phyloP scores from a whole-genome alignment of 2,113 vertebrate genomes.

The Anoura caudifer region DNA sequence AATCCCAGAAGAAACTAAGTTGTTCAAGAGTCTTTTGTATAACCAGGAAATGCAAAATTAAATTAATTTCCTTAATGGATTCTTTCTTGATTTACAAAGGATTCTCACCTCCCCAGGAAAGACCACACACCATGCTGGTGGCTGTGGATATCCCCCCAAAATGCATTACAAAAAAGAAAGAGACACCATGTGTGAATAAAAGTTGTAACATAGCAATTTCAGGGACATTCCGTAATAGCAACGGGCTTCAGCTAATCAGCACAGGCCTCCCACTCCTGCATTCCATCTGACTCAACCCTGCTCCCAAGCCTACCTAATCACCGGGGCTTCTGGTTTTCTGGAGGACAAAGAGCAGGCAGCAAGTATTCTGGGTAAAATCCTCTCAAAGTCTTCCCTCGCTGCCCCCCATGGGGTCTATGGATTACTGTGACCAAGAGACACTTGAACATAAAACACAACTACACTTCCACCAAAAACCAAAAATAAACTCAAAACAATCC shows the following conservation, averaged over 20 bases:
- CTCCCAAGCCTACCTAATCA: constrained; percentile 81
- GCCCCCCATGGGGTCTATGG: constrained; percentile 47
- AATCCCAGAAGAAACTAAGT: constrained; percentile 63
- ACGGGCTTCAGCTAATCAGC: constrained; percentile 69
- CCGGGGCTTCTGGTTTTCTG: constrained; percentile 78
- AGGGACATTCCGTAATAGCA: constrained; percentile 58
- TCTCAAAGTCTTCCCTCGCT: constrained; percentile 61
- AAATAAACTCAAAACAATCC: constrained; percentile 55
- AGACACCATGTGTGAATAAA: constrained; percentile 53
- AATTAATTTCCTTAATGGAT: constrained; percentile 56
- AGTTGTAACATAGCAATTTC: constrained; percentile 62
- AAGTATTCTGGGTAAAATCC: constrained; percentile 70
- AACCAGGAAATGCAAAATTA: constrained; percentile 54
- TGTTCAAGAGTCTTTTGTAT: constrained; percentile 62
- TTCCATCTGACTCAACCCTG: constrained; percentile 81
- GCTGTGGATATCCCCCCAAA: neutral
- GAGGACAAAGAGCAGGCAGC: constrained; percentile 75
- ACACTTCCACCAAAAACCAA: constrained; percentile 74
- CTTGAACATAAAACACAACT: constrained; percentile 69
- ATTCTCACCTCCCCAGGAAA: constrained; percentile 25
- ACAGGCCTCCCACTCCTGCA: constrained; percentile 79
- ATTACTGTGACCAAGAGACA: constrained; percentile 68
- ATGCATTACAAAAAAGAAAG: constrained; percentile 60
- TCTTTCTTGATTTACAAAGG: constrained; percentile 61
- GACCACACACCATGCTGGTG: constrained; percentile 19